Base-by-base conservation (phyloP, 2,113 vertebrate genomes). In the Alethe castanea region DNA sequence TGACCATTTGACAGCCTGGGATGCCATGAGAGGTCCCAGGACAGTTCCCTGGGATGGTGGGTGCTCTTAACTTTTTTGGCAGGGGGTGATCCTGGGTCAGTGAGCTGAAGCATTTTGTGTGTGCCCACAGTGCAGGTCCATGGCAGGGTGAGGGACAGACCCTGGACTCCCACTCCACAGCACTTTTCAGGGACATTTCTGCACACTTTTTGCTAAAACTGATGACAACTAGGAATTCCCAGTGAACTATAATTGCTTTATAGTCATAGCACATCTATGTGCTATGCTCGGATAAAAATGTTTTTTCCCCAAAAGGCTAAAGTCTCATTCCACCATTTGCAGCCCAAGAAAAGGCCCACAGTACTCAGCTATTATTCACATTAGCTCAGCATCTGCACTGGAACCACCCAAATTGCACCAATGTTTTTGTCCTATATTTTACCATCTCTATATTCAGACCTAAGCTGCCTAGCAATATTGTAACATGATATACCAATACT, bases 41-140 rank as follows among this genome's bases (percentile, higher is more conserved):
- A 23, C 3, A 0, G 1, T 2, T 10, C 13, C 8, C 3, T n/a
- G 35, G 67, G 50, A 17, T 65, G 45, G 29, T 24, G 44, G 4
- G 14, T 16, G 24, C 36, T 76, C 4, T 19, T 17, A 6, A 14
- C 48, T 59, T 48, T 42, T 17, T 36, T 40, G n/a, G 52, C 45
- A 59, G 53, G 77, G 31, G 53, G 11, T 48, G 72, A 53, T 18
- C 56, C 18, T 60, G 78, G n/a, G 18, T n/a, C 42, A 26, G 23
- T 0, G 2, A 47, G 28, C 33, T 36, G 57, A 29, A 83, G 50
- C 15, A 72, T 19, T 57, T 14, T 52, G 31, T 36, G 59, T 15
- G 10, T 7, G 4, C 84, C 33, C 44, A 2, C 44, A 56, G 36
- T 9, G 53, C 35, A 42, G 59, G 31, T 17, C 44, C 52, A 11